Conservation (phyloP, 1,140 invertebrate species). For the Dolichoris vasculosae region DNA sequence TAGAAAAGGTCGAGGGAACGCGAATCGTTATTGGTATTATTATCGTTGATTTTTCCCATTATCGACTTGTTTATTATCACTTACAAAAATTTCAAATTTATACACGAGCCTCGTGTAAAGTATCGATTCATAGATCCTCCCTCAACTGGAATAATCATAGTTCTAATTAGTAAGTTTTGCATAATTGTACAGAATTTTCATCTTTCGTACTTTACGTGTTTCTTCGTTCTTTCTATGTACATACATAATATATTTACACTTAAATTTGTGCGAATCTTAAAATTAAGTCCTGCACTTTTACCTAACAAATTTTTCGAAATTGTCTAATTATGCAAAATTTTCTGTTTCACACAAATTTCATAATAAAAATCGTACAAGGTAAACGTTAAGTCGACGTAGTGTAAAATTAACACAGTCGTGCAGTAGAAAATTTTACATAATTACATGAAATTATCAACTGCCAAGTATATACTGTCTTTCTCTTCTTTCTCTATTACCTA, state of each 20-base stretch:
- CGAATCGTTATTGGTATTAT: background rate
- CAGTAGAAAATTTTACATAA: slow-evolving; percentile 49
- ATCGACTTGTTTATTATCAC: too few species aligned
- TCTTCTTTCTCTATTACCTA: slow-evolving; percentile 39
- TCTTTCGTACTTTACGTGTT: slow-evolving; percentile 17
- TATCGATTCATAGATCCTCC: background rate
- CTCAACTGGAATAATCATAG: background rate
- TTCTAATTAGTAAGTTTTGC: slow-evolving; percentile 26
- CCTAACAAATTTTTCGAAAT: slow-evolving; percentile 26
- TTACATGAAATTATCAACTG: slow-evolving; percentile 52
- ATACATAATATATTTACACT: background rate
- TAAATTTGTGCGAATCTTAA: slow-evolving; percentile 27
- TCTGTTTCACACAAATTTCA: background rate
- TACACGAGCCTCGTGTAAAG: background rate
- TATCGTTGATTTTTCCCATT: too few species aligned
- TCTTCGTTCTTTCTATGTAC: background rate
- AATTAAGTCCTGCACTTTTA: slow-evolving; percentile 3
- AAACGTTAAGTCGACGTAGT: background rate
- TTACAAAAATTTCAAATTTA: too few species aligned
- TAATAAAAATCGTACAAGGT: slow-evolving; percentile 31
- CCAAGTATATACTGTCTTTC: slow-evolving; percentile 9
- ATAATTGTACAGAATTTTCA: slow-evolving; percentile 44
- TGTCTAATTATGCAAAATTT: slow-evolving; percentile 25
- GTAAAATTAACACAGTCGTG: slow-evolving; percentile 46
- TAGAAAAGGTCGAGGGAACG: too few species aligned